Conservation (phyloP, 2,113 vertebrate genomes). For the Sphyrna mokarran region DNA sequence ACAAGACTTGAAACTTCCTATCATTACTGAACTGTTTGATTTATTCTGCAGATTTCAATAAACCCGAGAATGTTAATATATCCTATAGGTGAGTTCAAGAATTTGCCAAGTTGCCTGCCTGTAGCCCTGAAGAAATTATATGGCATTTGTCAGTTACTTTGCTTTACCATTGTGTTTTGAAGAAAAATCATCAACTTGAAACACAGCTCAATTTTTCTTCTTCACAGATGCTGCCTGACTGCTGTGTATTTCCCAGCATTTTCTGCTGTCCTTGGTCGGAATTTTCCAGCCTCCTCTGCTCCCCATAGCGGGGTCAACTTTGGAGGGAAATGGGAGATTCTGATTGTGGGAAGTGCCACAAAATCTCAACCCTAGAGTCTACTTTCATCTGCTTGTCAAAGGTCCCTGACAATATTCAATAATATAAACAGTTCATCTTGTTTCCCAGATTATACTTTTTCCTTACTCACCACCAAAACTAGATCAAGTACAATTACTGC, state of each 20-base stretch:
- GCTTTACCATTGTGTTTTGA: too few species aligned
- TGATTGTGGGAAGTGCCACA: too few species aligned
- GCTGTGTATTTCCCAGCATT: not conserved
- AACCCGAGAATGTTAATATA: not conserved
- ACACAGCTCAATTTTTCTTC: not conserved
- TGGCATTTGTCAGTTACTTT: too few species aligned
- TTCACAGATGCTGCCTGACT: not conserved
- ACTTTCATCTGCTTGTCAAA: not conserved
- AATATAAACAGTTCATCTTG: not conserved
- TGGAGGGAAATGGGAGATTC: too few species aligned
- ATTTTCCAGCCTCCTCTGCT: too few species aligned
- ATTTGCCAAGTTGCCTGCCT: too few species aligned
- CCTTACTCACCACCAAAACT: not conserved
- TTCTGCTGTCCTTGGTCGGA: not conserved
- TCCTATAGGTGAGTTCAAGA: too few species aligned
- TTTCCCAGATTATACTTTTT: not conserved
- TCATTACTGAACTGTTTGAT: not conserved
- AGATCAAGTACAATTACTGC: not conserved
- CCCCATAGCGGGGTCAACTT: too few species aligned
- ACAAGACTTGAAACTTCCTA: not conserved
- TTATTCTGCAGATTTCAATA: not conserved
- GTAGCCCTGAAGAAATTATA: too few species aligned
- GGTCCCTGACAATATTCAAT: not conserved
- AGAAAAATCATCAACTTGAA: too few species aligned
- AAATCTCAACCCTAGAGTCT: not conserved